A percentile compares a stretch with the other conserved stretches of the same genome.
Evolutionary conservation across 2,888 invertebrate genomes (phyloP).

Genomic region (Meiosimyza platycephala): DNA sequence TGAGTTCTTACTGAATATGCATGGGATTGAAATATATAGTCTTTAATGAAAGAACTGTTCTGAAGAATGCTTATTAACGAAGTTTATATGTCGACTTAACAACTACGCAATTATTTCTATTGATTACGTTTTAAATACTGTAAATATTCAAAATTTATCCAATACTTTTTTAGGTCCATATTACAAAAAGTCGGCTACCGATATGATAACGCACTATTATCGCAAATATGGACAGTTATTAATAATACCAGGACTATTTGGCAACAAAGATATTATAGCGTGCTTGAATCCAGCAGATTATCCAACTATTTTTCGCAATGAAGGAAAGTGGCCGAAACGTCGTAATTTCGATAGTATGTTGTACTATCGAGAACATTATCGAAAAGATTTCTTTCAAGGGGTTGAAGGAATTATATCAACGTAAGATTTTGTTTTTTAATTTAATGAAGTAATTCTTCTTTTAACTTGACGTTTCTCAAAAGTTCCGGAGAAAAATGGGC

Average conservation of each 20-base stretch:
- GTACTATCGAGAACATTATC: constrained; percentile 61
- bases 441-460: neutral
- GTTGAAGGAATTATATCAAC: constrained; percentile 52
- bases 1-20: too few species aligned
- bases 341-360: constrained; percentile 63
- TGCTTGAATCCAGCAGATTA: constrained; percentile 70
- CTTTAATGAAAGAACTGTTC: too few species aligned
- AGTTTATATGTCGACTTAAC: too few species aligned
- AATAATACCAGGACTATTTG: constrained; percentile 63
- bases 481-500: constrained; percentile 72
- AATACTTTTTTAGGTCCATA: constrained; percentile 48
- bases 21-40: too few species aligned
- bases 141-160: neutral
- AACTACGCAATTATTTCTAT: too few species aligned
- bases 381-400: constrained; percentile 50
- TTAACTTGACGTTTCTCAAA: constrained; percentile 64
- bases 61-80: too few species aligned
- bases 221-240: constrained; percentile 65
- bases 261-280: constrained; percentile 60
- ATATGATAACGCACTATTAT: constrained; percentile 50
- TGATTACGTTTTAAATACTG: neutral
- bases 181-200: constrained; percentile 42
- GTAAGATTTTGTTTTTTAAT: constrained; percentile 41
- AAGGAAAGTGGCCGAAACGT: constrained; percentile 68
- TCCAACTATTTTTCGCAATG: constrained; percentile 67